Evolutionary conservation across 2,888 invertebrate species (phyloP).

Genomic region (Watsonalla cultraria): DNA sequence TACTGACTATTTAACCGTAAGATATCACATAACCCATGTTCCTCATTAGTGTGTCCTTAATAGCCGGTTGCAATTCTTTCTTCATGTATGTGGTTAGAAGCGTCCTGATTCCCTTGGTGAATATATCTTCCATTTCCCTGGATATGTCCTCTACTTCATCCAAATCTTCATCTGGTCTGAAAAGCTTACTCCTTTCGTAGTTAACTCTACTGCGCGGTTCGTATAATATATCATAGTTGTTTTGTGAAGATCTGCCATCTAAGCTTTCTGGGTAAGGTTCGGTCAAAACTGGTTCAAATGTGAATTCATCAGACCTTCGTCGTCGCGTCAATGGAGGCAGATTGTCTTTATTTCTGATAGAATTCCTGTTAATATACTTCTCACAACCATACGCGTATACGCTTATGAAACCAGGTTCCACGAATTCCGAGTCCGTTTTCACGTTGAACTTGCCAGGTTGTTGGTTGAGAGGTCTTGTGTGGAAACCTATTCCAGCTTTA

Average conservation of each 20-base stretch:
- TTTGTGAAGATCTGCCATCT: conserved; percentile 45
- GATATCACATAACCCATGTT: conserved; percentile 93
- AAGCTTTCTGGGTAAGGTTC: conserved; percentile 32
- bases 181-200: conserved; percentile 70
- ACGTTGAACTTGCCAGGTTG: conserved; percentile 85
- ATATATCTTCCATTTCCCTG: conserved; percentile 90
- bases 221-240: conserved; percentile 55
- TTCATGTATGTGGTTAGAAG: conserved; percentile 90
- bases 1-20: conserved; percentile 78
- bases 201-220: conserved; percentile 56
- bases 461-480: conserved; percentile 83
- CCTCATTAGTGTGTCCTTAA: conserved; percentile 91
- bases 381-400: conserved; percentile 92
- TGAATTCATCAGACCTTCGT: conserved; percentile 62
- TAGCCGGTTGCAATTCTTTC: conserved; percentile 89
- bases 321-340: conserved; percentile 54
- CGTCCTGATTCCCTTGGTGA: conserved; percentile 89
- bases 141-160: conserved; percentile 84
- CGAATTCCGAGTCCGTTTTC: conserved; percentile 89
- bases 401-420: conserved; percentile 90
- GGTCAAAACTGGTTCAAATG: conserved; percentile 54
- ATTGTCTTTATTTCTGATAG: conserved; percentile 57
- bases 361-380: conserved; percentile 70
- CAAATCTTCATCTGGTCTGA: conserved; percentile 72
- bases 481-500: conserved; percentile 88